Conservation (phyloP, 2,888 invertebrate genomes). For the Drosophila kokeensis region DNA sequence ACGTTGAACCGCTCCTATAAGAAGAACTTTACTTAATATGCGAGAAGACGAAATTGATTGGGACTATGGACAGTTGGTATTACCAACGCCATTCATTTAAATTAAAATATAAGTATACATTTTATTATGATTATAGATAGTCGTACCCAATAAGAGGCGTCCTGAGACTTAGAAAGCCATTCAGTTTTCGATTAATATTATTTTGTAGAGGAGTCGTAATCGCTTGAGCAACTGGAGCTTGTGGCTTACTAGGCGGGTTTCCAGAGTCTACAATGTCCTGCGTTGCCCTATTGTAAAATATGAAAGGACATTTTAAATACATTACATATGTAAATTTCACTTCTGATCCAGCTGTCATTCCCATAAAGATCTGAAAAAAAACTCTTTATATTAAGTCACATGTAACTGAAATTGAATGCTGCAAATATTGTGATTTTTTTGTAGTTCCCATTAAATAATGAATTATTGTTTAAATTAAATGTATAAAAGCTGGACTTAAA, state of each 20-base stretch:
- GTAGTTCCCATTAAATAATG: not conserved
- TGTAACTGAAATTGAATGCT: not conserved
- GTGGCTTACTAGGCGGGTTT: slow-evolving; percentile 73
- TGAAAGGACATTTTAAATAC: not conserved
- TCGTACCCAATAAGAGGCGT: slow-evolving; percentile 84
- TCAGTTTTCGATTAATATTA: slow-evolving; percentile 84
- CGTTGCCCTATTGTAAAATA: slow-evolving; percentile 57
- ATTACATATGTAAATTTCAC: not conserved
- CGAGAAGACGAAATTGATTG: not conserved
- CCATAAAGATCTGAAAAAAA: not conserved
- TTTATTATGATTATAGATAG: not conserved
- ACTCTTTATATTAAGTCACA: not conserved
- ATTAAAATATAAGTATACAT: not conserved
- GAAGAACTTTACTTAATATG: slow-evolving; percentile 1
- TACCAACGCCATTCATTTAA: not conserved
- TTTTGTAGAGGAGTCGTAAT: slow-evolving; percentile 81
- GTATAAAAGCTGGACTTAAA: not conserved
- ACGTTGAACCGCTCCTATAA: slow-evolving; percentile 43
- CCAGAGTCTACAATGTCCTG: slow-evolving; percentile 82
- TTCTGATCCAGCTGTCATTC: not conserved
- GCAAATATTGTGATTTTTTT: not conserved
- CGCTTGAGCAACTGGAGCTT: slow-evolving; percentile 59
- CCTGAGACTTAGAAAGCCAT: slow-evolving; percentile 84
- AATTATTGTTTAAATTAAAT: not conserved
- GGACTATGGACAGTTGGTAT: not conserved